A percentile compares a stretch with the other conserved stretches of the same genome.
These are phyloP conservation scores for Actenoides lindsayi DNA, from an alignment of 2,113 vertebrate genomes.

Conservation along the genomic window DNA sequence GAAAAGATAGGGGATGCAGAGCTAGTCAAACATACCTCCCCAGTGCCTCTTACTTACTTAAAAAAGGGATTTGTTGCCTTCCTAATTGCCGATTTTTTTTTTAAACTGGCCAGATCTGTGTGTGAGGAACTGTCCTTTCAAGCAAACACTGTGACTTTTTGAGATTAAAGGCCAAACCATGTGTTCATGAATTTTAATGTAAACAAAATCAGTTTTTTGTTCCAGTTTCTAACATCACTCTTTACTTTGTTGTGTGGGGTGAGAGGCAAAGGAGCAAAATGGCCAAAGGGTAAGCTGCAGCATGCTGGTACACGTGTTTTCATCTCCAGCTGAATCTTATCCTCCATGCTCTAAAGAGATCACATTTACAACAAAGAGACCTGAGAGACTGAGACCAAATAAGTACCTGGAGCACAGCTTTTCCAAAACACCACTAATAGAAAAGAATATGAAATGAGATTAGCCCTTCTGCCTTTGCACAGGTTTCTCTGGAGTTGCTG, in stretches of 20 bases:
- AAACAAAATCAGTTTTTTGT: background rate
- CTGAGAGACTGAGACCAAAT: background rate
- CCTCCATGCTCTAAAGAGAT: conserved; percentile 26
- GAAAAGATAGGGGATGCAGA: background rate
- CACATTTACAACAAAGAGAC: background rate
- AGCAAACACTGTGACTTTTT: background rate
- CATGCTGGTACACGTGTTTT: background rate
- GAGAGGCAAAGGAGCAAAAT: background rate
- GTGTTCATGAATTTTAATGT: conserved; percentile 47
- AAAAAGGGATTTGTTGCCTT: background rate
- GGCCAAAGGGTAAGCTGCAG: background rate
- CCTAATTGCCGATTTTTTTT: background rate
- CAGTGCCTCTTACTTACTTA: background rate
- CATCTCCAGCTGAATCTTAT: background rate
- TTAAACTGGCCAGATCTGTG: background rate
- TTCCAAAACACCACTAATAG: background rate
- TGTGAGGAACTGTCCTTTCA: background rate
- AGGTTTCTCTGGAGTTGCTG: background rate
- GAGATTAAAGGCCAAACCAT: conserved; percentile 21
- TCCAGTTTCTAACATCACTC: background rate
- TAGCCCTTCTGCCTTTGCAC: background rate
- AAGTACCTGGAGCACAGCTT: background rate
- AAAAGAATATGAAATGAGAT: background rate
- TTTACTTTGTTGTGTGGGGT: background rate
- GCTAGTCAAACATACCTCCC: background rate